phyloP scores from a whole-genome alignment of 2,888 invertebrate species.

The Selenia dentaria region DNA sequence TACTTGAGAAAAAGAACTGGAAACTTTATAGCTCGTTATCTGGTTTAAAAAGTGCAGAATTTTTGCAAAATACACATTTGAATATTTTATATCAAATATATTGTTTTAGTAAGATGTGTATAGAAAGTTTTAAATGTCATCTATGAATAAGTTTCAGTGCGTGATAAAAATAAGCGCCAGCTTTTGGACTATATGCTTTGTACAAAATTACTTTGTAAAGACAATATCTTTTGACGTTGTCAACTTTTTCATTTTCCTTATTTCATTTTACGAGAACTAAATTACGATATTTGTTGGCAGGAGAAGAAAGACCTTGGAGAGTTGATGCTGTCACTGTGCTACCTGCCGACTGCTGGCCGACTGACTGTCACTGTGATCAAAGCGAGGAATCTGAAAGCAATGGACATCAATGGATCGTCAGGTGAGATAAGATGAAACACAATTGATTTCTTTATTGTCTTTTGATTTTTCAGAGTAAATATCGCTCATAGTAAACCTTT shows the following conservation, averaged over 20 bases:
- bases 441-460: too few relatives aligned
- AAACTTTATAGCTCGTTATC: too few relatives aligned
- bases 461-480: too few relatives aligned
- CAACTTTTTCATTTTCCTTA: constrained; percentile 26
- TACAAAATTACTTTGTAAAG: constrained; percentile 23
- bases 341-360: constrained; percentile 95
- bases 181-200: constrained; percentile 4
- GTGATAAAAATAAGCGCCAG: not conserved
- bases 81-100: too few relatives aligned
- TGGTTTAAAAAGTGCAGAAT: too few relatives aligned
- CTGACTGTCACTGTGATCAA: constrained; percentile 96
- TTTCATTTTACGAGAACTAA: constrained; percentile 22
- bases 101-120: too few relatives aligned
- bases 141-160: not conserved
- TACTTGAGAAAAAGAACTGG: too few relatives aligned
- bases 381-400: constrained; percentile 95
- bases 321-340: constrained; percentile 95
- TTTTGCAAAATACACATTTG: too few relatives aligned
- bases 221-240: constrained; percentile 24
- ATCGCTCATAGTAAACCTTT: too few relatives aligned
- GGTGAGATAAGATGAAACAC: constrained; percentile 86
- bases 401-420: constrained; percentile 97
- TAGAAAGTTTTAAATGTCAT: too few relatives aligned
- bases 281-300: constrained; percentile 62
- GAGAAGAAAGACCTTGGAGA: constrained; percentile 96